Conservation (phyloP, 2,113 vertebrate species). For the Gymnogyps californianus region DNA sequence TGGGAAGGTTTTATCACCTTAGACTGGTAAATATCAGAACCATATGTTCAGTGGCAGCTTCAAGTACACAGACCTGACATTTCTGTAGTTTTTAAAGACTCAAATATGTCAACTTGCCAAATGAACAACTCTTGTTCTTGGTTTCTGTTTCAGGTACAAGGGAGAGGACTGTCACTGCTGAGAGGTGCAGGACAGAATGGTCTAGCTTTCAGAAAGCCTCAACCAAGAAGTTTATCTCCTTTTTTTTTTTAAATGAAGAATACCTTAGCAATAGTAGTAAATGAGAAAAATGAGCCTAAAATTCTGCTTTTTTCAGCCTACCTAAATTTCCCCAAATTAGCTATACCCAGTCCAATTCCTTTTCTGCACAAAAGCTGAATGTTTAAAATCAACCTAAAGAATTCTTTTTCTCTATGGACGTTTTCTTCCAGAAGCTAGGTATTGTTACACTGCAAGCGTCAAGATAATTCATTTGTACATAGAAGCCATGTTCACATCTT, state of each 20-base stretch:
- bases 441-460: background rate
- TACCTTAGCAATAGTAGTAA: background rate
- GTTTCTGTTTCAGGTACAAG: background rate
- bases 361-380: background rate
- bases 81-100: background rate
- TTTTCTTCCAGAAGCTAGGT: background rate
- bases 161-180: background rate
- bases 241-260: background rate
- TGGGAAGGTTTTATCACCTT: background rate
- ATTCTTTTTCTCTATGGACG: background rate
- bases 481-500: background rate
- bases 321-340: background rate
- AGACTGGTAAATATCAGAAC: background rate
- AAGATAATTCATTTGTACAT: background rate
- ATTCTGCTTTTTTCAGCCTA: background rate
- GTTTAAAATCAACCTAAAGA: background rate
- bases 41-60: background rate
- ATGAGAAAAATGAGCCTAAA: background rate
- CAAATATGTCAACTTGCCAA: background rate
- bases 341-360: background rate
- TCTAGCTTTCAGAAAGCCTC: background rate
- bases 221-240: background rate
- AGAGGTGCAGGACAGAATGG: background rate
- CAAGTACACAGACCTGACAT: background rate
- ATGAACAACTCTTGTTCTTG: background rate